Evolutionary conservation across 2,797 vertebrate genomes (phyloP), one percentile per base, ranked within the genome.

Genomic region (Takifugu ocellatus): DNA sequence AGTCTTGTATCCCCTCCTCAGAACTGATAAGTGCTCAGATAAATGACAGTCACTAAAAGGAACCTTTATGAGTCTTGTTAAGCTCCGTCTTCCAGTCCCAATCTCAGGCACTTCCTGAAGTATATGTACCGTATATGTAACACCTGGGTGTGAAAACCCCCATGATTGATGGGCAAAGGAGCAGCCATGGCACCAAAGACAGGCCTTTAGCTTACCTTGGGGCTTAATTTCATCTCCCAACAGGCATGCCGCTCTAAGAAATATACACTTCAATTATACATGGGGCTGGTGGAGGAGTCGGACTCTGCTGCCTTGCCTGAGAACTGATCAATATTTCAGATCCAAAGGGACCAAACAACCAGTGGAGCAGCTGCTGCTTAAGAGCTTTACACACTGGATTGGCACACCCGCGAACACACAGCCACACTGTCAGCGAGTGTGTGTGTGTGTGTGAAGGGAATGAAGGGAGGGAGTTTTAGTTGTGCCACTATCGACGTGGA

Each of bases 271-370:
- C 79, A 91, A 89, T 91, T 89, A 91, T 88, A 87, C 80, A 90
- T 89, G 79, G 81, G 74, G 69, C 75, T 46, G 63, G 70, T 71
- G 76, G 79, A 76, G 70, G 64, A 39, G 14, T 59, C 70, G 68
- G 73, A 53, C 76, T 59, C 51, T 14, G 56, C 74, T 63, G 81
- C 75, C 66, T 78, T 66, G 77, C 82, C 68, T 50, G 51, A 82
- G 82, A 85, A 78, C 83, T 87, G 81, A 92, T 92, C 91, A 90
- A 92, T 92, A 92, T 90, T 92, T 91, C 71, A 90, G 72, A 73
- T 88, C 85, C 73, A 49, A 70, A 49, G 86, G 84, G 86, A 88
- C 81, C 74, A 84, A 90, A 90, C 89, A 90, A 88, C 77, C 81
- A 74, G 73, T 42, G 49, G 75, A 90, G 79, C 90, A 90, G 85